Percentiles rank a stretch among this genome's conserved stretches.
Conservation (phyloP, 1,140 invertebrate genomes). For the Bombus difficillimus region DNA sequence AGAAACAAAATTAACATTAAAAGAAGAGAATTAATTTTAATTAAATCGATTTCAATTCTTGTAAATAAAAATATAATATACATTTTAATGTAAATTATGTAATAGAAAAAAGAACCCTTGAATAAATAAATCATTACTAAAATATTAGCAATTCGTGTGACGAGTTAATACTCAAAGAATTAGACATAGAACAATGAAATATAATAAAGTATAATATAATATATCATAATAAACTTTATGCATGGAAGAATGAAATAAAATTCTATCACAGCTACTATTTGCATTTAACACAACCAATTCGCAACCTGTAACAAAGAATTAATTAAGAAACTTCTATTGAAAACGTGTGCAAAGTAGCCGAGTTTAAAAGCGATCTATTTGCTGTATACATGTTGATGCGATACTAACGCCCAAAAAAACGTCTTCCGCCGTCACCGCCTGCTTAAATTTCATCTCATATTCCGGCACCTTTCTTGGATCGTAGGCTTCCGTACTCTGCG, state of each 20-base stretch:
- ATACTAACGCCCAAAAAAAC: conserved; percentile 89
- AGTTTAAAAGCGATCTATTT: not conserved
- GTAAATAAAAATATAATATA: not conserved
- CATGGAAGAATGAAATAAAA: no score
- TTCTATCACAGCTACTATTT: not conserved
- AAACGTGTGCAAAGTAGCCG: not conserved
- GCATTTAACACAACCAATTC: not conserved
- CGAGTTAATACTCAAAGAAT: not conserved
- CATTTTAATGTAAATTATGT: not conserved
- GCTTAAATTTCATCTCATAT: conserved; percentile 92
- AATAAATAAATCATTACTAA: no score
- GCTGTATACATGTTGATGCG: not conserved
- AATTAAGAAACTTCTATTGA: not conserved
- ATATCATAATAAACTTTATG: no score
- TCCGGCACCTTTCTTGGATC: conserved; percentile 88
- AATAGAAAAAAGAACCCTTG: no score
- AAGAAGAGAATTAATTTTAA: not conserved
- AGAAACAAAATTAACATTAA: not conserved
- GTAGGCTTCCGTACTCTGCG: conserved; percentile 81
- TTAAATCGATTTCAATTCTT: not conserved
- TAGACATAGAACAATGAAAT: not conserved
- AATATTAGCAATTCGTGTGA: no score
- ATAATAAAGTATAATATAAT: not conserved
- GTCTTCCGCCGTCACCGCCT: conserved; percentile 92
- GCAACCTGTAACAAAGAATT: not conserved